Conservation (phyloP, 2,888 invertebrate species). For the Hymenopus coronatus region DNA sequence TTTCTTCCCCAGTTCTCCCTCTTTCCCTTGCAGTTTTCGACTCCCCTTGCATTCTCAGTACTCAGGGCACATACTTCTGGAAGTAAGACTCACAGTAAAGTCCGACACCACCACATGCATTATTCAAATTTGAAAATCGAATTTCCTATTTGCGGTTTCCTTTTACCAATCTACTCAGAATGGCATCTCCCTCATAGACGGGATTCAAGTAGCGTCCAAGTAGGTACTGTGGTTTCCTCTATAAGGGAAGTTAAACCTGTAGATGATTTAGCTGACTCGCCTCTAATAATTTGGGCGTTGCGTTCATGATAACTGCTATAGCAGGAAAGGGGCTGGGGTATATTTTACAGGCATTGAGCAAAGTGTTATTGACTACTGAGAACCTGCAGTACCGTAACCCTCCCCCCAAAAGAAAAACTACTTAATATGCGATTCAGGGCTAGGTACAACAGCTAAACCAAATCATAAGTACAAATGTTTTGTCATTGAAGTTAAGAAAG, state of each 20-base stretch:
- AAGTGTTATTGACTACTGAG: no score
- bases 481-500: no score
- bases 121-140: constrained; percentile 21
- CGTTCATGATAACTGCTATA: no score
- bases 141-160: constrained; percentile 19
- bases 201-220: not conserved
- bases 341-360: no score
- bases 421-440: no score
- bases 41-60: not conserved
- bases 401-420: no score
- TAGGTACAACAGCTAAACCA: no score
- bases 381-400: no score
- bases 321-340: no score
- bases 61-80: not conserved
- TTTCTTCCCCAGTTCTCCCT: not conserved
- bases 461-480: no score
- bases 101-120: constrained; percentile 10
- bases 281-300: no score
- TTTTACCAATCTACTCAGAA: not conserved
- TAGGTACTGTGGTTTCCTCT: not conserved
- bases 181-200: not conserved
- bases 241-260: not conserved
- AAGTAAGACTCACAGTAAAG: not conserved
- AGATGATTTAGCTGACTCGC: not conserved
- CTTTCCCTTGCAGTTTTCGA: not conserved